Conservation (phyloP, 2,113 vertebrate genomes). For the Machaerirhynchus nigripectus region DNA sequence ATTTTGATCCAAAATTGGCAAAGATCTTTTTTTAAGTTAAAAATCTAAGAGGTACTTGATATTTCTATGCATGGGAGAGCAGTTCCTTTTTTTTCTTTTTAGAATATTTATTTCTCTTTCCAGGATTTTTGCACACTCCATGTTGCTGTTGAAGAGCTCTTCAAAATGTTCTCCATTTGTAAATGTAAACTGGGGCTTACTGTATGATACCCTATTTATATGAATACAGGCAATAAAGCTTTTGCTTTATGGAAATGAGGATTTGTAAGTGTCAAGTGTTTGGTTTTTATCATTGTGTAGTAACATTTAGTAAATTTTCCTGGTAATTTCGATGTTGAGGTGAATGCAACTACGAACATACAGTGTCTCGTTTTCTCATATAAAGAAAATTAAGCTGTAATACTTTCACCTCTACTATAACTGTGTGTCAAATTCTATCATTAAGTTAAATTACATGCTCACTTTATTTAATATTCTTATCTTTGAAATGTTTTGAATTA, state of each 20-base stretch:
- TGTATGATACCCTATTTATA: slow-evolving; percentile 12
- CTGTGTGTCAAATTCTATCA: not conserved
- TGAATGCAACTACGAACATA: not conserved
- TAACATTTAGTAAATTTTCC: not conserved
- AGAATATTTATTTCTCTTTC: slow-evolving; percentile 50
- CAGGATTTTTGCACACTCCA: slow-evolving; percentile 5
- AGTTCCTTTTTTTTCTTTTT: not conserved
- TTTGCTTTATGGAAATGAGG: not conserved
- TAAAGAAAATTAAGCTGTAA: not conserved
- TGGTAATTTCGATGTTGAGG: not conserved
- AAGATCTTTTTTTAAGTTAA: not conserved
- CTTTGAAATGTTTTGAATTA: not conserved
- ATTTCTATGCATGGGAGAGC: not conserved
- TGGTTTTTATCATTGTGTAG: not conserved
- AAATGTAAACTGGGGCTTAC: slow-evolving; percentile 2
- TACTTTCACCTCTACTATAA: rapidly evolving
- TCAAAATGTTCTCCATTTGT: not conserved
- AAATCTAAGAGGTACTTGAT: slow-evolving; percentile 5
- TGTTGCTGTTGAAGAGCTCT: slow-evolving; percentile 23
- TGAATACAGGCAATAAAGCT: slow-evolving; percentile 33
- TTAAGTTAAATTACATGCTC: not conserved
- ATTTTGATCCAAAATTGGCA: not conserved
- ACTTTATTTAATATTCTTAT: not conserved
- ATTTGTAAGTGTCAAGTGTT: not conserved
- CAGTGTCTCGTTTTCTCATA: not conserved